Evolutionary conservation across 2,113 vertebrate genomes (phyloP), one percentile per base, ranked within the genome.

Genomic region (Indri indri): DNA sequence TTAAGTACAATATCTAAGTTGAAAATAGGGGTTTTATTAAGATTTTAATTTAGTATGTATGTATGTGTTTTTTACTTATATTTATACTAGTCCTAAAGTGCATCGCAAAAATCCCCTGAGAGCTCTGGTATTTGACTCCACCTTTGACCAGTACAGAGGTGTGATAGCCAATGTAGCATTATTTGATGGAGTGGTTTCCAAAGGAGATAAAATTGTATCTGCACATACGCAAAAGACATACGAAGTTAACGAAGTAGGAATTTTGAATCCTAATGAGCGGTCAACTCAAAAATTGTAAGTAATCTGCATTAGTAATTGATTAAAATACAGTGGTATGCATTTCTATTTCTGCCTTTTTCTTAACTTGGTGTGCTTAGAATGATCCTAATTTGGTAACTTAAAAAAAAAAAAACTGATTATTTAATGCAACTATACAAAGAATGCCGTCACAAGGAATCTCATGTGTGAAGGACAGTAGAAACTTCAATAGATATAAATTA

Each of bases 91-190:
- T 74, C 99, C 99, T 6, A 96, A 85, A 0, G 99, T 98, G 13
- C 98, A 97, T 30, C 73, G 88, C 11, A 90, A 98, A 52, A 99
- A 99, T 37, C 99, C 99, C 0, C 96, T 99, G 95, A 99, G 99
- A 98, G 99, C 99, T 30, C 98, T 99, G 65, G 99, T 99, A 50
- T 99, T 99, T 97, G 99, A 99, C 96, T 99, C 99, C 16, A 99
- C 98, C 37, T 99, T 99, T 94, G 99, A 99, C 98, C 99, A 99
- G 92, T 99, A 99, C 87, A 99, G 99, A 98, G 99, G 99, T 2
- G 99, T 99, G 37, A 93, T 99, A 97, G 99, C 99, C 91, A 99
- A 99, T 95, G 97, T 99, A 16, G 99, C 99, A 0, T 97, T 99
- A 45, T 99, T 99, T 92, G 99, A 99, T 73, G 99, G 99, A 59